Evolutionary conservation across 1,140 invertebrate species (phyloP), one percentile per base, ranked within the genome.

Genomic region (Carposina sasakii): DNA sequence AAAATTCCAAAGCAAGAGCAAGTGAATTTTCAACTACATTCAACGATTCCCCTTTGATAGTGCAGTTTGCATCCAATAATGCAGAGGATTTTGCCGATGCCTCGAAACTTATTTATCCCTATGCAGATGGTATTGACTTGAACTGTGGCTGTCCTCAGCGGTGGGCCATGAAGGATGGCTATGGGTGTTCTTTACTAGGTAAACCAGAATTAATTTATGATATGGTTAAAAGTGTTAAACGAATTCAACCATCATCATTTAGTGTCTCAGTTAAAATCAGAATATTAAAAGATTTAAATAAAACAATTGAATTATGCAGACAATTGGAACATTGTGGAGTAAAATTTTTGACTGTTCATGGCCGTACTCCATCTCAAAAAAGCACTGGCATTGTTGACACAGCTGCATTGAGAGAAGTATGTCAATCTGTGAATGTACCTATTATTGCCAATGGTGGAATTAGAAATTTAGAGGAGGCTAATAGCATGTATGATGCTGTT

Each of bases 101-200:
- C 33, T 88, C 96, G 13, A 90, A 94, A 86, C 85, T 98, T 54
- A 89, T 98, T 34, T 90, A 91, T 60, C 91, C 91, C 86, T 98
- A 92, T 87, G 90, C 91, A 39, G 92, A 96, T 88, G 97, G 97
- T 17, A 91, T 97, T 2, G 97, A 99, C 87, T 85, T 99, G 23
- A 99, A 99, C 74, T 98, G 97, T 88, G 97, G 98, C 6, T 99
- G 98, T 69, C 97, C 98, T 9, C 97, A 99, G 82, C 88, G 91
- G 51, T 99, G 96, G 96, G 97, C 96, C 0, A 93, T 96, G 72
- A 89, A 93, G 67, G 92, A 96, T 72, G 95, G 96, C 13, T 95
- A 96, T 76, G 97, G 97, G 8, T 93, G 93, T 62, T 91, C 91
- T 57, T 76, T 99, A 50, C 85, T 98, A 6, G 90, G 88, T 3